Conservation (phyloP, 2,888 invertebrate genomes). For the Augochlorella aurata region DNA sequence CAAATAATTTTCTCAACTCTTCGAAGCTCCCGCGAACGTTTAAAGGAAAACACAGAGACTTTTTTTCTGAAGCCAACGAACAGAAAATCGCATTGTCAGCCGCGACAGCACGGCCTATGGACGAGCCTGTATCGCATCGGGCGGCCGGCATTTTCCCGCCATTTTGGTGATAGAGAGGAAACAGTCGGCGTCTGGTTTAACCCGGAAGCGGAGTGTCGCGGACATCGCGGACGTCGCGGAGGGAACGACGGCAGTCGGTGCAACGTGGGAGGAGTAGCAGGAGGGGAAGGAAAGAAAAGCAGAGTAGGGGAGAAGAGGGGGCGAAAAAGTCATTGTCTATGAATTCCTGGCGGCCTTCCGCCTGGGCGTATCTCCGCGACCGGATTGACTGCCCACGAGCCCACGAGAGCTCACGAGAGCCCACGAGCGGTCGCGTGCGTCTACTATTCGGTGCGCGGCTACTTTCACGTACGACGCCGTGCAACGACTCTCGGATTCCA, state of each 20-base stretch:
- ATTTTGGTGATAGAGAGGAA: constrained; percentile 49
- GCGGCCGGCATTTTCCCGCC: constrained; percentile 41
- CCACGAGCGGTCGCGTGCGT: constrained; percentile 44
- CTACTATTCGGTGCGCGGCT: constrained; percentile 47
- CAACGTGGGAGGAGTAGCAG: neutral
- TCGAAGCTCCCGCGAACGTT: too few species aligned
- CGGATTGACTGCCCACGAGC: constrained; percentile 64
- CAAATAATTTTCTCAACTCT: too few species aligned
- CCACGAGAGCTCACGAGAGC: constrained; percentile 5
- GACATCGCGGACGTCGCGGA: constrained; percentile 32
- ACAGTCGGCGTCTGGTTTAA: constrained; percentile 53
- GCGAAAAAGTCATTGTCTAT: constrained; percentile 73
- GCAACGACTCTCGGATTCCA: constrained; percentile 63
- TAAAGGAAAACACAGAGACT: too few species aligned
- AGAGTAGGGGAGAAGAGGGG: neutral
- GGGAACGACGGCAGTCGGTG: constrained; percentile 36
- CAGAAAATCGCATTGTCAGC: too few species aligned
- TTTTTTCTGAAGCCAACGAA: too few species aligned
- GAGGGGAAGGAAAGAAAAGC: neutral
- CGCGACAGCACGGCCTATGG: neutral
- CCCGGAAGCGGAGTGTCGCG: constrained; percentile 64
- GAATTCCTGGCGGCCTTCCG: constrained; percentile 75
- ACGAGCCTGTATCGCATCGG: neutral
- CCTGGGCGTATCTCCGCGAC: constrained; percentile 73
- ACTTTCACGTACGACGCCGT: constrained; percentile 67